Evolutionary conservation across 2,797 vertebrate species (phyloP).

Genomic region (Ctenosaura bakeri): DNA sequence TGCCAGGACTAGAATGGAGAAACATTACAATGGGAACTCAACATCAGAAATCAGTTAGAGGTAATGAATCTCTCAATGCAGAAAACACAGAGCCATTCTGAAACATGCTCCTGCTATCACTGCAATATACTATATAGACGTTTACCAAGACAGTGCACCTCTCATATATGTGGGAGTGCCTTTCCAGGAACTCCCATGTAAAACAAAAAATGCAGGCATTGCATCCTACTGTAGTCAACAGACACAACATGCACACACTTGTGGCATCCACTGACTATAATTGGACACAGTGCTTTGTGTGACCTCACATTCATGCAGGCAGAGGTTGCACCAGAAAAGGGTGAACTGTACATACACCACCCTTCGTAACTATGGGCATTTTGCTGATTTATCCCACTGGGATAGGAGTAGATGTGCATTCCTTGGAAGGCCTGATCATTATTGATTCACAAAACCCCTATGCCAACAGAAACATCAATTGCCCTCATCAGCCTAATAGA

Average conservation of each 20-base stretch:
- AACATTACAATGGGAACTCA: neutral
- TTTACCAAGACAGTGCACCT: too few species aligned
- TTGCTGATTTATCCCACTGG: neutral
- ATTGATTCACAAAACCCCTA: conserved; percentile 2
- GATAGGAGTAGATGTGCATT: neutral
- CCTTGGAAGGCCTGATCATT: neutral
- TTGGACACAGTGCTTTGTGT: too few species aligned
- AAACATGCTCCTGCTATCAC: neutral
- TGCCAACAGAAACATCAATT: neutral
- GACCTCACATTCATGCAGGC: too few species aligned
- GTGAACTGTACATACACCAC: neutral
- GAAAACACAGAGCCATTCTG: neutral
- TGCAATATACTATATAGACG: neutral
- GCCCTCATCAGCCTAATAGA: neutral
- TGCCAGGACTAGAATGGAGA: neutral
- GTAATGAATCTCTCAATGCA: neutral
- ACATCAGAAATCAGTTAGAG: neutral
- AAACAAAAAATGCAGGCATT: too few species aligned
- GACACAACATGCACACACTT: too few species aligned
- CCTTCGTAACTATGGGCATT: neutral
- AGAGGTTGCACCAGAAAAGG: too few species aligned
- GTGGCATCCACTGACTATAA: too few species aligned
- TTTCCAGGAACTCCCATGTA: too few species aligned
- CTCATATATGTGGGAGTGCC: too few species aligned
- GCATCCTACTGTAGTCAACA: too few species aligned